These are phyloP conservation scores for Lampris megalopsis DNA, from an alignment of 2,113 vertebrate genomes.

Conservation along the genomic window DNA sequence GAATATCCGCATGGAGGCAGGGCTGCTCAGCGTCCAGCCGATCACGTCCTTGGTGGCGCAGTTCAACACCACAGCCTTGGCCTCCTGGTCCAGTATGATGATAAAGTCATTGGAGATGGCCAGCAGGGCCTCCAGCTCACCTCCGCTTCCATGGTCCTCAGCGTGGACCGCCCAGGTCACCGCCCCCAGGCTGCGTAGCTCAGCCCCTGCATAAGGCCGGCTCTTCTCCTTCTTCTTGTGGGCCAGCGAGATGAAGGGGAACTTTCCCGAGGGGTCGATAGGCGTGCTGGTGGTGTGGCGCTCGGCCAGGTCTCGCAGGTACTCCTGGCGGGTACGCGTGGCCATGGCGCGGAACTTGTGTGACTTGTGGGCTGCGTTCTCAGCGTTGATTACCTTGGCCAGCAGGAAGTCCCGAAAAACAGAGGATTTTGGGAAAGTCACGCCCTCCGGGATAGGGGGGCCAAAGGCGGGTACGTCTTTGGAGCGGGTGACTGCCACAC, in stretches of 20 bases:
- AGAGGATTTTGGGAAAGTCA: slow-evolving; percentile 96
- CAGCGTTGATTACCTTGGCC: slow-evolving; percentile 97
- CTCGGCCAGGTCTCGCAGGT: slow-evolving; percentile 96
- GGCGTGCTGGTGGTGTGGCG: slow-evolving; percentile 98
- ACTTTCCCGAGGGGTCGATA: slow-evolving; percentile 97
- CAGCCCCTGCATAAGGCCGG: slow-evolving; percentile 89
- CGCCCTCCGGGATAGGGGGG: slow-evolving; percentile 94
- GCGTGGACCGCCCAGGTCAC: slow-evolving; percentile 90
- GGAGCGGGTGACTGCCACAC: slow-evolving; percentile 96
- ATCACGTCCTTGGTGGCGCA: slow-evolving; percentile 96
- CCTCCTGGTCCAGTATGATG: slow-evolving; percentile 92
- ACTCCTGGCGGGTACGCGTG: slow-evolving; percentile 96
- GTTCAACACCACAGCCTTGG: slow-evolving; percentile 94
- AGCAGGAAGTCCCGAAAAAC: slow-evolving; percentile 99
- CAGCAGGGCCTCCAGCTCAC: slow-evolving; percentile 92
- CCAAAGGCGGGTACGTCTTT: slow-evolving; percentile 97
- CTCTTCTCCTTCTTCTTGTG: slow-evolving; percentile 98
- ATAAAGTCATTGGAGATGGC: slow-evolving; percentile 95
- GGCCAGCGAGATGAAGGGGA: slow-evolving; percentile 96
- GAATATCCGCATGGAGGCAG: slow-evolving; percentile 94
- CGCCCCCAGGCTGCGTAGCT: slow-evolving; percentile 91
- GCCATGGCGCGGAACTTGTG: slow-evolving; percentile 98
- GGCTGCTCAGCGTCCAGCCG: slow-evolving; percentile 91
- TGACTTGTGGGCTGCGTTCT: slow-evolving; percentile 98
- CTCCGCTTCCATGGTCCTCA: slow-evolving; percentile 92